These are phyloP conservation scores for Leptinotarsa rubiginosa DNA, from an alignment of 2,888 invertebrate genomes.

Conservation along the genomic window DNA sequence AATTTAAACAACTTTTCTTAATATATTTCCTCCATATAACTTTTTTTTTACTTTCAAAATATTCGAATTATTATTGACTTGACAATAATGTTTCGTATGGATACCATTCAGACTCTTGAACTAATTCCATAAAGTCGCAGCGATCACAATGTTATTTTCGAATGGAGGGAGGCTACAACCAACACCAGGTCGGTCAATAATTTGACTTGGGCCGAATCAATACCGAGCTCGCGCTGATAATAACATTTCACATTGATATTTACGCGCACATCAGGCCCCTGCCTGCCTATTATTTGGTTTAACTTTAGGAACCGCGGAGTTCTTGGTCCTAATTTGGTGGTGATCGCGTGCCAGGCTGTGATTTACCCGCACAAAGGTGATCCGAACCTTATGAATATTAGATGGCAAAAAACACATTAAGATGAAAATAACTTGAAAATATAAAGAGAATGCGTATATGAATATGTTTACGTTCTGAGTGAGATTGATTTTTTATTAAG, in stretches of 20 bases:
- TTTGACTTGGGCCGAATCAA: constrained; percentile 49
- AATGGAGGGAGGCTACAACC: not conserved
- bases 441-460: not conserved
- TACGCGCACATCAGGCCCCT: constrained; percentile 40
- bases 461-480: not conserved
- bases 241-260: constrained; percentile 64
- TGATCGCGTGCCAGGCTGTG: constrained; percentile 51
- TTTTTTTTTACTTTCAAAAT: too few species aligned
- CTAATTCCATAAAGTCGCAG: not conserved
- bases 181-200: constrained; percentile 7
- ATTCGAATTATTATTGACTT: too few species aligned
- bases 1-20: too few species aligned
- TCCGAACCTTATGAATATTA: constrained; percentile 43
- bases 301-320: constrained; percentile 43
- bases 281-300: constrained; percentile 44
- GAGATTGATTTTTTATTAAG: constrained; percentile 5
- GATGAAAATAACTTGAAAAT: constrained; percentile 23
- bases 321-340: constrained; percentile 39
- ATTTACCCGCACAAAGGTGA: constrained; percentile 43
- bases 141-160: not conserved
- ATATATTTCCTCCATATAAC: too few species aligned
- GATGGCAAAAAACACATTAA: constrained; percentile 35
- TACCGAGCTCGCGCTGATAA: constrained; percentile 58
- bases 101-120: not conserved
- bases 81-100: not conserved